Conservation (phyloP, 2,888 invertebrate species). For the Euphydryas editha region DNA sequence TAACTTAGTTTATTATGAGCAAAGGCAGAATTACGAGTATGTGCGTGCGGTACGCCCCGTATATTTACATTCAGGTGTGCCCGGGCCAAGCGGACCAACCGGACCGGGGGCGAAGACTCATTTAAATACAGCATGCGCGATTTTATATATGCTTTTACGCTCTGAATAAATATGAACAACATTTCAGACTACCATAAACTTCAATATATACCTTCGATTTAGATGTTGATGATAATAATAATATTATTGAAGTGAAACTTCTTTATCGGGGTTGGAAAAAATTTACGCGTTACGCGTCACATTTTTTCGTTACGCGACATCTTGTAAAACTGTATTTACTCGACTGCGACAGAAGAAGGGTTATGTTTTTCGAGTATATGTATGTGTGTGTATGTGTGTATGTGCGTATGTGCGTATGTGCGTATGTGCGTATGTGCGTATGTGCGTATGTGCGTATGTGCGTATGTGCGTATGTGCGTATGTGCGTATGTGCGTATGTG, state of each 20-base stretch:
- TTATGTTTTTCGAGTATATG: too few species aligned
- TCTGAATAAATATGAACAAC: constrained; percentile 2
- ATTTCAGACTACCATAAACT: background rate
- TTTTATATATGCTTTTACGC: background rate
- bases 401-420: too few species aligned
- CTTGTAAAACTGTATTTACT: too few species aligned
- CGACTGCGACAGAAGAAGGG: too few species aligned
- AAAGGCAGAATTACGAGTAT: constrained; percentile 1
- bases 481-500: too few species aligned
- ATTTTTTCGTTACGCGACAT: too few species aligned
- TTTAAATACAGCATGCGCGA: background rate
- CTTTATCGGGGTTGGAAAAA: too few species aligned
- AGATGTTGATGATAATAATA: background rate
- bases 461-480: too few species aligned
- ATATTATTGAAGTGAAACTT: background rate
- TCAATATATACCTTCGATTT: background rate
- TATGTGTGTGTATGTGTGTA: too few species aligned
- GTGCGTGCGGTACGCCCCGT: background rate
- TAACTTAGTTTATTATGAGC: constrained; percentile 5
- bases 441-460: too few species aligned
- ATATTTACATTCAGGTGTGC: constrained; percentile 3
- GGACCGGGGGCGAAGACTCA: background rate
- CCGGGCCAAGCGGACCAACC: background rate
- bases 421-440: too few species aligned
- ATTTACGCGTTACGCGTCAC: too few species aligned